These are phyloP conservation scores for Lepus oiostolus DNA, from an alignment of 2,797 vertebrate genomes.

Conservation along the genomic window DNA sequence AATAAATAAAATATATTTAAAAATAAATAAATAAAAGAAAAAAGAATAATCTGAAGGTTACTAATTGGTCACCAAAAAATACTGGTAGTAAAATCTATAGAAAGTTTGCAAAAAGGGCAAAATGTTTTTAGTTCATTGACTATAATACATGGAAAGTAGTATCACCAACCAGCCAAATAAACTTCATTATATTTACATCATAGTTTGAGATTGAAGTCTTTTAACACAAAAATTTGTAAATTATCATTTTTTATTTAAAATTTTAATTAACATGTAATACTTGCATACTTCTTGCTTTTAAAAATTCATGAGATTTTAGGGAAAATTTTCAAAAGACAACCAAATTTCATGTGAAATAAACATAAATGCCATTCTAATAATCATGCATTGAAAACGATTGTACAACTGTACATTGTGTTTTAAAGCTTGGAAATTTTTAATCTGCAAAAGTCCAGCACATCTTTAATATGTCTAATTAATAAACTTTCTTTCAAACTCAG, in stretches of 20 bases:
- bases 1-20: too few relatives aligned
- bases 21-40: too few relatives aligned
- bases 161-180: slow-evolving; percentile 24
- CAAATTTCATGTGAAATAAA: slow-evolving; percentile 41
- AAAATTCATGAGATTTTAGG: background rate
- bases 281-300: background rate
- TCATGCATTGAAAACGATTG: background rate
- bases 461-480: slow-evolving; percentile 28
- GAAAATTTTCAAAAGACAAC: background rate
- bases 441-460: background rate
- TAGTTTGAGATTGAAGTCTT: background rate
- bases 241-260: too few relatives aligned
- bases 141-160: background rate
- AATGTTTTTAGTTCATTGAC: slow-evolving; percentile 17
- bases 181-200: background rate
- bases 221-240: too few relatives aligned
- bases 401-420: background rate
- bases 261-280: too few relatives aligned
- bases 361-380: slow-evolving; percentile 15
- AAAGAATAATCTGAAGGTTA: slow-evolving; percentile 15
- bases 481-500: slow-evolving; percentile 20
- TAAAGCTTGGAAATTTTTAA: slow-evolving; percentile 56
- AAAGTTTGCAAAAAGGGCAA: slow-evolving; percentile 32
- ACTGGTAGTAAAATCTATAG: slow-evolving; percentile 5
- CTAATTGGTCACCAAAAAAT: background rate